These are phyloP conservation scores for Euplexia lucipara DNA, from an alignment of 2,888 invertebrate genomes.

Conservation along the genomic window DNA sequence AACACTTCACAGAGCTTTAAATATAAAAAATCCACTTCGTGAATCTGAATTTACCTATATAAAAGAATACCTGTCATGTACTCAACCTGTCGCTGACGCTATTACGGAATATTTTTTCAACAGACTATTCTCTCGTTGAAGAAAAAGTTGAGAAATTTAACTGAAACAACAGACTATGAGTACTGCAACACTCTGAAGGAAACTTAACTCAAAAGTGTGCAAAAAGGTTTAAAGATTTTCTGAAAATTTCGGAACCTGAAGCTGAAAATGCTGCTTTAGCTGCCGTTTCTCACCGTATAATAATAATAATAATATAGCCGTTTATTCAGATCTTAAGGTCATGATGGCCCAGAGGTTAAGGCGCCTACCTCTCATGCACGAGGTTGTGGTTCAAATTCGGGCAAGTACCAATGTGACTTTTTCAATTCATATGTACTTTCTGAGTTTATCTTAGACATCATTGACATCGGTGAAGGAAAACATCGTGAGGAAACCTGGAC, in stretches of 20 bases:
- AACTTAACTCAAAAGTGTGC: conserved; percentile 30
- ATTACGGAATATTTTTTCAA: conserved; percentile 39
- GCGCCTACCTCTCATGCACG: too few species aligned
- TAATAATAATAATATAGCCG: too few species aligned
- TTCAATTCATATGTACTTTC: too few species aligned
- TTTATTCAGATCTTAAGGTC: too few species aligned
- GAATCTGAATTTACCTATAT: conserved; percentile 24
- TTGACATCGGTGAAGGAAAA: too few species aligned
- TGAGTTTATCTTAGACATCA: too few species aligned
- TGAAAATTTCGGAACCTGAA: conserved; percentile 24
- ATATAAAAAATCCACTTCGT: conserved; percentile 27
- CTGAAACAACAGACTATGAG: conserved; percentile 19
- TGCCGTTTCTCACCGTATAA: conserved; percentile 26
- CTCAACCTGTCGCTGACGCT: conserved; percentile 33
- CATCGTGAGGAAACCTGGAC: too few species aligned
- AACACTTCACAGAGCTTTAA: conserved; percentile 31
- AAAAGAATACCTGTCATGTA: conserved; percentile 30
- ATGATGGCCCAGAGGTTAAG: too few species aligned
- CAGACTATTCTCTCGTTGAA: conserved; percentile 25
- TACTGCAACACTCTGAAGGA: conserved; percentile 27
- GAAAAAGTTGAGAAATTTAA: conserved; percentile 26
- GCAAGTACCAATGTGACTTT: too few species aligned
- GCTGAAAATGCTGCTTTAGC: conserved; percentile 37
- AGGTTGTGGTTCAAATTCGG: too few species aligned
- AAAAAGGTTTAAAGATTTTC: conserved; percentile 26